Percentiles rank a stretch among this genome's conserved stretches.
Conservation (phyloP, 1,140 invertebrate genomes). For the Drosophila tristis region DNA sequence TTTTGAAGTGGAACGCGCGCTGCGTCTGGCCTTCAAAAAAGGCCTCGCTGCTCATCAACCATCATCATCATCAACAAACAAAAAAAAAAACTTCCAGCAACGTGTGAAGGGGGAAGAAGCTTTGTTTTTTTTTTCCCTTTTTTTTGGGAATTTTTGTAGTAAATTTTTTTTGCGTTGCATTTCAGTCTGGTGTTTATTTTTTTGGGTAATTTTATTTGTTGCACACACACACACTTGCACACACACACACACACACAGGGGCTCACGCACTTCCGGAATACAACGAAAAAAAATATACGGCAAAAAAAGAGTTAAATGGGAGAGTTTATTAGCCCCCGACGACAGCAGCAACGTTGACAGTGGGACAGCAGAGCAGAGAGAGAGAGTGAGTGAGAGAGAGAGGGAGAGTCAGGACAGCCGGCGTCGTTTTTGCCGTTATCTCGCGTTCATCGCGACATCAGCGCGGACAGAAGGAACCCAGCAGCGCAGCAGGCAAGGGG, state of each 20-base stretch:
- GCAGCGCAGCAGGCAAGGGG: neutral
- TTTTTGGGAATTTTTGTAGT: slow-evolving; percentile 50
- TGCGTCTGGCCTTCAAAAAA: slow-evolving; percentile 16
- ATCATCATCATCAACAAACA: slow-evolving; percentile 47
- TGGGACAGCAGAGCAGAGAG: slow-evolving; percentile 11
- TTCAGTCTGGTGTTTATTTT: slow-evolving; percentile 30
- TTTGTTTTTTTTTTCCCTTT: slow-evolving; percentile 32
- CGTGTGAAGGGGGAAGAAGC: slow-evolving; percentile 14
- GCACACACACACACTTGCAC: slow-evolving; percentile 20
- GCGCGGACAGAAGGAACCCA: slow-evolving; percentile 36
- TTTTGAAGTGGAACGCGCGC: slow-evolving; percentile 74
- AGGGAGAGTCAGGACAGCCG: slow-evolving; percentile 23
- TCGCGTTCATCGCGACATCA: slow-evolving; percentile 57
- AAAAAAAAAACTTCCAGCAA: no score
- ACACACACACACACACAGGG: slow-evolving; percentile 15
- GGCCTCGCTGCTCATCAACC: slow-evolving; percentile 50
- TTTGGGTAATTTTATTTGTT: slow-evolving; percentile 75
- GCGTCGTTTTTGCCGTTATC: slow-evolving; percentile 55
- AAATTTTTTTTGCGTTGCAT: slow-evolving; percentile 55
- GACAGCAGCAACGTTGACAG: slow-evolving; percentile 31
- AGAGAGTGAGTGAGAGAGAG: no score
- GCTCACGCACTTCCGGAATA: slow-evolving; percentile 72
- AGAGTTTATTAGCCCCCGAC: slow-evolving; percentile 73
- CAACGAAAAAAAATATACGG: slow-evolving; percentile 1
- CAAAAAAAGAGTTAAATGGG: slow-evolving; percentile 29